phyloP scores from a whole-genome alignment of 2,888 invertebrate genomes.

The Protonemura montana region DNA sequence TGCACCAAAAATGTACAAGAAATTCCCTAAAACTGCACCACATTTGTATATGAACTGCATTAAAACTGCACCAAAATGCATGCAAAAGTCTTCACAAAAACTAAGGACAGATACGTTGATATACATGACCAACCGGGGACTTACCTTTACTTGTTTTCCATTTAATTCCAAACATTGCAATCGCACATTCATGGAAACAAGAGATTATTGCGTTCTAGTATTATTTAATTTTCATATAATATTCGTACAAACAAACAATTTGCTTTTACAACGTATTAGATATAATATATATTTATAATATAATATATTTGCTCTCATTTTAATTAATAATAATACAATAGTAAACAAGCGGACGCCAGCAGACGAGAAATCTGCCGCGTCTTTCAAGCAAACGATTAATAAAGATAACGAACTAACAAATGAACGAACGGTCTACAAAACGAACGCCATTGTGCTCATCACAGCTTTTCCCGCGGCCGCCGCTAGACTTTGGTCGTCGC shows the following conservation, averaged over 20 bases:
- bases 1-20: no score
- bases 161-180: no score
- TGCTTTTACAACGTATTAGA: slow-evolving; percentile 4
- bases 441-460: neutral
- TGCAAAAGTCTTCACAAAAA: no score
- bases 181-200: no score
- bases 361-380: neutral
- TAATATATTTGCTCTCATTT: neutral
- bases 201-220: neutral
- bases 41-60: no score
- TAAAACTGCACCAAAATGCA: no score
- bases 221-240: neutral
- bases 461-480: neutral
- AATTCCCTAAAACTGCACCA: no score
- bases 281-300: neutral
- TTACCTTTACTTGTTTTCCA: no score
- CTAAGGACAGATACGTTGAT: no score
- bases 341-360: neutral
- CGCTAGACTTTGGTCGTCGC: no score
- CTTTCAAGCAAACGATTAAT: neutral
- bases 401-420: neutral
- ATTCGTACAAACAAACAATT: neutral
- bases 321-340: neutral
- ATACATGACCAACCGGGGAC: no score
- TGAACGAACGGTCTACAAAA: neutral